Percentiles rank a stretch among this genome's conserved stretches.
Evolutionary conservation across 2,888 invertebrate species (phyloP).

Genomic region (Nephrotoma flavescens): DNA sequence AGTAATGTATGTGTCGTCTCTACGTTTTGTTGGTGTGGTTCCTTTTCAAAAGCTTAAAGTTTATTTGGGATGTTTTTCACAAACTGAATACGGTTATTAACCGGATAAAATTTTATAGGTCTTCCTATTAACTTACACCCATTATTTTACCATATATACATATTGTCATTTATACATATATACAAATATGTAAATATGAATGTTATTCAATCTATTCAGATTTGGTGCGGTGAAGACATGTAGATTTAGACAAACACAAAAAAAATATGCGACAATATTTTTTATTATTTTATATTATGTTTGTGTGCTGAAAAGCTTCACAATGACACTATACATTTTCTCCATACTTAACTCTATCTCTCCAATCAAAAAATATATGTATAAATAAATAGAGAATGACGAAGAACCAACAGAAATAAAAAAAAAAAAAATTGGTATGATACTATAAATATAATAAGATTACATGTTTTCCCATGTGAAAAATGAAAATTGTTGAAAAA

Average conservation of each 20-base stretch:
- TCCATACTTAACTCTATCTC: background rate
- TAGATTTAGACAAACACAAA: background rate
- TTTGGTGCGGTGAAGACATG: background rate
- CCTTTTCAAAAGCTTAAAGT: background rate
- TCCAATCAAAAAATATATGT: background rate
- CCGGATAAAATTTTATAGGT: background rate
- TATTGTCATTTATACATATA: background rate
- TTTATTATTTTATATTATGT: background rate
- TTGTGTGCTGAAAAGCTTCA: background rate
- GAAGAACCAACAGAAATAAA: background rate
- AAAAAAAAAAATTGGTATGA: background rate
- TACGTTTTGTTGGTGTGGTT: background rate
- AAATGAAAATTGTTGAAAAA: constrained; percentile 4
- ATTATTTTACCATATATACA: background rate
- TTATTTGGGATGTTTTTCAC: background rate
- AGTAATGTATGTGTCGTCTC: background rate
- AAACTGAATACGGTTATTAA: background rate
- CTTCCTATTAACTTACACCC: background rate
- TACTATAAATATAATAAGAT: constrained; percentile 4
- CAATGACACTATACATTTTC: background rate
- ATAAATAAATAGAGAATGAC: background rate
- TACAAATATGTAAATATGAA: background rate
- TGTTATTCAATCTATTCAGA: background rate
- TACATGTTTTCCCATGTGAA: constrained; percentile 4
- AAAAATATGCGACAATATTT: background rate